A percentile compares a stretch with the other conserved stretches of the same genome.
Conservation (phyloP, 2,888 invertebrate species). For the Phrixothrix hirtus region DNA sequence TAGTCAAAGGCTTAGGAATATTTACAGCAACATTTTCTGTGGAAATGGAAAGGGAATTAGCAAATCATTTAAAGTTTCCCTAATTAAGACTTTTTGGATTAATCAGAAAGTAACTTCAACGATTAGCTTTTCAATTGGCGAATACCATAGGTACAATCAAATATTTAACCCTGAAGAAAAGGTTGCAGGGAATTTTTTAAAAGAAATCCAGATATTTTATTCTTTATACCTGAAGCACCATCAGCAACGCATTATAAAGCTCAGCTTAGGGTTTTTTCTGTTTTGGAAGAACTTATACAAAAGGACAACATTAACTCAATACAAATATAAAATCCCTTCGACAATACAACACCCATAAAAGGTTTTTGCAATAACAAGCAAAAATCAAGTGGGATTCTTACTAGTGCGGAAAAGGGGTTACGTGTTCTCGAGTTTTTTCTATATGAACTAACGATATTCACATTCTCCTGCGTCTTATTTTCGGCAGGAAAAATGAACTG, state of each 20-base stretch:
- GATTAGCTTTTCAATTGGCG: no score
- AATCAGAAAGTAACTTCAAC: no score
- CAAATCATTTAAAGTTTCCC: neutral
- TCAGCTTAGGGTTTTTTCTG: no score
- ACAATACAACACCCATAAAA: constrained; percentile 47
- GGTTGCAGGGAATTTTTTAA: neutral
- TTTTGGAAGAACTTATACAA: constrained; percentile 21
- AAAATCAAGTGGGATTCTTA: constrained; percentile 48
- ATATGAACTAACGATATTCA: constrained; percentile 38
- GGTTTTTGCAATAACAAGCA: neutral
- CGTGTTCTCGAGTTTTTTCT: constrained; percentile 34
- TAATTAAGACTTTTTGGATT: neutral
- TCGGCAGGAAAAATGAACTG: constrained; percentile 43
- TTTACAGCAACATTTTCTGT: neutral
- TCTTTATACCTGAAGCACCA: constrained; percentile 30
- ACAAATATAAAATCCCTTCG: constrained; percentile 45
- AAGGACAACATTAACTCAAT: constrained; percentile 24
- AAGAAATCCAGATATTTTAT: constrained; percentile 1
- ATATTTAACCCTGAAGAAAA: neutral
- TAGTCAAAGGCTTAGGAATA: no score
- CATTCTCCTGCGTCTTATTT: constrained; percentile 46
- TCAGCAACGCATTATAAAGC: constrained; percentile 27
- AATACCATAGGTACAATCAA: neutral
- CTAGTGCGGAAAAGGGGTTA: constrained; percentile 45
- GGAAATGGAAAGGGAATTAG: neutral